phyloP scores from a whole-genome alignment of 2,888 invertebrate genomes.

The Petrophora chlorosata region DNA sequence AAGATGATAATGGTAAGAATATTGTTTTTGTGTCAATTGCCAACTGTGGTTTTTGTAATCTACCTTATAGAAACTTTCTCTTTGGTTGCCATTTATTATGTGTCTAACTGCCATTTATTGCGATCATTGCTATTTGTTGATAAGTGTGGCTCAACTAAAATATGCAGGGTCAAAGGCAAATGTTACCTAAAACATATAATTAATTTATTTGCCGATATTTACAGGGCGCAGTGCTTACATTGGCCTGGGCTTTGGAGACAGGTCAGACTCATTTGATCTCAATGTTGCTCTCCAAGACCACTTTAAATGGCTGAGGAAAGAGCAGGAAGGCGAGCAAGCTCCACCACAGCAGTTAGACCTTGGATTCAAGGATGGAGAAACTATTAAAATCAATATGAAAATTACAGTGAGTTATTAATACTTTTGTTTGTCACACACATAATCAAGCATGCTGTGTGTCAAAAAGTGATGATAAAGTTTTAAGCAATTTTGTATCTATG shows the following conservation, averaged over 20 bases:
- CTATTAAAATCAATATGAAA: slow-evolving; percentile 99
- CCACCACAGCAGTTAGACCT: slow-evolving; percentile 94
- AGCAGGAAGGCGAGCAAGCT: slow-evolving; percentile 89
- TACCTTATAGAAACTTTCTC: slow-evolving; percentile 20
- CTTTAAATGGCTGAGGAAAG: slow-evolving; percentile 96
- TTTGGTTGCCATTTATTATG: slow-evolving; percentile 4
- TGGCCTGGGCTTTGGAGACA: slow-evolving; percentile 98
- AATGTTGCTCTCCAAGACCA: slow-evolving; percentile 99
- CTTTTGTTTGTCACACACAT: not conserved
- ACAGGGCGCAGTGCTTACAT: slow-evolving; percentile 95
- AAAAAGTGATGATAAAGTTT: too few species aligned
- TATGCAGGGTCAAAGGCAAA: too few species aligned
- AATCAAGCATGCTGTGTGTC: too few species aligned
- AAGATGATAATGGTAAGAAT: slow-evolving; percentile 93
- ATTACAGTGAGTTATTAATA: slow-evolving; percentile 87
- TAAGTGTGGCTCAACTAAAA: too few species aligned
- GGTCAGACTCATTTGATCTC: slow-evolving; percentile 99
- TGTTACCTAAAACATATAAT: too few species aligned
- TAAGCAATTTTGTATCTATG: too few species aligned
- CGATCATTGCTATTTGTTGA: too few species aligned
- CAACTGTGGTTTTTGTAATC: slow-evolving; percentile 1
- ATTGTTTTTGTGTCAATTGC: slow-evolving; percentile 31
- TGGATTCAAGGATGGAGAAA: slow-evolving; percentile 99
- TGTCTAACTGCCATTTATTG: too few species aligned
- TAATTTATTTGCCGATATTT: too few species aligned